Evolutionary conservation across 2,113 vertebrate species (phyloP).

Genomic region (Chauna torquata): DNA sequence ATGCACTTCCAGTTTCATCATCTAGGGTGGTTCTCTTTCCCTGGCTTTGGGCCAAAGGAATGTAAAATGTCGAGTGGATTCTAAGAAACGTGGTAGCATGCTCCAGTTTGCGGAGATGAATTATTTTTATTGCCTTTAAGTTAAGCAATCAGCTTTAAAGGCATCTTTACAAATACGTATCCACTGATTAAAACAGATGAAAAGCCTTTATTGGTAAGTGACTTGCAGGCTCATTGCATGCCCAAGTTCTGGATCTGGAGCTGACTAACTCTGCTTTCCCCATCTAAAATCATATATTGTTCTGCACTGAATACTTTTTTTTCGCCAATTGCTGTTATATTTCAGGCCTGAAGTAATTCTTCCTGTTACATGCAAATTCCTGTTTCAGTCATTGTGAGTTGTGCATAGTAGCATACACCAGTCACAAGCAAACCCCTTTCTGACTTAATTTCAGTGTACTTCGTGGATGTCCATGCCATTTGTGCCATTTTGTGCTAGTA

Average conservation of each 20-base stretch:
- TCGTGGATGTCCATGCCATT: neutral
- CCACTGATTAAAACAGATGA: slow-evolving; percentile 13
- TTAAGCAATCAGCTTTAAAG: slow-evolving; percentile 19
- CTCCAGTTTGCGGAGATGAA: neutral
- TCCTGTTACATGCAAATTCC: neutral
- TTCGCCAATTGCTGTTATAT: neutral
- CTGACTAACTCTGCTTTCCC: slow-evolving; percentile 13
- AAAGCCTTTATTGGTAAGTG: neutral
- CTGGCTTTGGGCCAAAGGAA: neutral
- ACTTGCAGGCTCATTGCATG: neutral
- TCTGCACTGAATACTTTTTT: neutral
- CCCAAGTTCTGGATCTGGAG: neutral
- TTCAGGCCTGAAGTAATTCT: slow-evolving; percentile 49
- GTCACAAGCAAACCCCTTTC: neutral
- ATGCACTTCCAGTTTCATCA: neutral
- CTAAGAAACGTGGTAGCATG: neutral
- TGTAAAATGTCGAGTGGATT: neutral
- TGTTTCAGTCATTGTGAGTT: neutral
- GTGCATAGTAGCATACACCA: neutral
- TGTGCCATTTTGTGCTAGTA: neutral
- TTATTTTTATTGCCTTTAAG: slow-evolving; percentile 24
- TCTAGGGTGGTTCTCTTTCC: neutral
- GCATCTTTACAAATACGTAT: neutral
- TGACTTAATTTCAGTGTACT: neutral
- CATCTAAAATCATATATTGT: slow-evolving; percentile 23